Evolutionary conservation across 2,113 vertebrate species (phyloP).

Genomic region (Thomomys bottae): DNA sequence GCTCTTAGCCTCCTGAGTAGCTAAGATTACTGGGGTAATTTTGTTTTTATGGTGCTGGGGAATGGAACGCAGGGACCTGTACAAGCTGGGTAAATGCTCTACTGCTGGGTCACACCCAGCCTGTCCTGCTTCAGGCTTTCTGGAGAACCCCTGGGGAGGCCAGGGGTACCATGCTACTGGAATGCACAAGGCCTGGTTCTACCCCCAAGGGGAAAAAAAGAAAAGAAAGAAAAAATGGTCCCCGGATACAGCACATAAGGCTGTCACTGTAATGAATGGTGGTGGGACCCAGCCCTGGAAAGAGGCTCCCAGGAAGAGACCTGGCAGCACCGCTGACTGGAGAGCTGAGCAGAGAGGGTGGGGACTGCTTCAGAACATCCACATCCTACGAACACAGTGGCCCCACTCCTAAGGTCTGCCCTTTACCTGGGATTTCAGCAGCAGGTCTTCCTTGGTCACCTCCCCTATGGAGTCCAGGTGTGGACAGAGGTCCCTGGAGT

Average conservation of each 20-base stretch:
- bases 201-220: not conserved
- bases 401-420: not conserved
- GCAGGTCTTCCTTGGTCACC: conserved; percentile 96
- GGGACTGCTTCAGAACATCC: accelerated
- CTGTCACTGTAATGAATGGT: not conserved
- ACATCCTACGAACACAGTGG: not conserved
- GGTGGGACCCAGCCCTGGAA: not conserved
- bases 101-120: not conserved
- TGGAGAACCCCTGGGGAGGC: accelerated
- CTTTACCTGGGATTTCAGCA: conserved; percentile 95
- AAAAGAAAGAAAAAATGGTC: not conserved
- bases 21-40: no score
- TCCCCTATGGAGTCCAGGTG: conserved; percentile 97
- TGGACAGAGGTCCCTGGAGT: conserved; percentile 90
- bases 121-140: accelerated
- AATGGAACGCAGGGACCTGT: not conserved
- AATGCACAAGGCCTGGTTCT: not conserved
- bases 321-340: not conserved
- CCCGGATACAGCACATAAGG: no score
- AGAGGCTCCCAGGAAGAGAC: not conserved
- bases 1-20: no score
- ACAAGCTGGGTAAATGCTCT: no score
- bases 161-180: not conserved
- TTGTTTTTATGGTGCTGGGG: not conserved
- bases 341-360: not conserved